Percentiles rank a stretch among this genome's conserved stretches.
These are phyloP conservation scores for Lochmaea crataegi DNA, from an alignment of 2,888 invertebrate species.

Conservation along the genomic window DNA sequence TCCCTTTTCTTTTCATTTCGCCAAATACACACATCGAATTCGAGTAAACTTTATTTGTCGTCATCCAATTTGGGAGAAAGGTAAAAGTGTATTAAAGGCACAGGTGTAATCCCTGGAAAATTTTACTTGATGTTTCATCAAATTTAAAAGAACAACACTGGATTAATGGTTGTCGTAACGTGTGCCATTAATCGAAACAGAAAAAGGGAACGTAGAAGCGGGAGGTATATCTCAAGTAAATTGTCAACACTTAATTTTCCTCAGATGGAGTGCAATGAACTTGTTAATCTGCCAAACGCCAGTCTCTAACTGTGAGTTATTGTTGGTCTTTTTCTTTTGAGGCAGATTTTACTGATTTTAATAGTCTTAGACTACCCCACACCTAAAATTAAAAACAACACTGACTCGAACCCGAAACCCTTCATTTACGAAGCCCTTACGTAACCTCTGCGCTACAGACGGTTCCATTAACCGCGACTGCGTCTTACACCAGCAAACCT, in stretches of 20 bases:
- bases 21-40: slow-evolving; percentile 60
- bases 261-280: not conserved
- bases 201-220: not conserved
- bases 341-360: not conserved
- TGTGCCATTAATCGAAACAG: slow-evolving; percentile 12
- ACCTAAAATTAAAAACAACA: no score
- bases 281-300: not conserved
- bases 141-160: slow-evolving; percentile 43
- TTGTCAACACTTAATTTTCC: not conserved
- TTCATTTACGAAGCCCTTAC: no score
- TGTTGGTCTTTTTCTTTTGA: not conserved
- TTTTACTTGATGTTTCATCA: slow-evolving; percentile 53
- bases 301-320: not conserved
- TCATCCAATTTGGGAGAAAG: slow-evolving; percentile 47
- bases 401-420: no score
- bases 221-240: not conserved
- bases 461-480: no score
- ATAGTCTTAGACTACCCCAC: not conserved
- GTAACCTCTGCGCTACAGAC: no score
- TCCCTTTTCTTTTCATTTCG: slow-evolving; percentile 55
- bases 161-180: slow-evolving; percentile 40
- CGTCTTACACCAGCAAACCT: no score
- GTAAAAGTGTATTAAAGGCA: slow-evolving; percentile 54
- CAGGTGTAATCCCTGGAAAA: slow-evolving; percentile 58
- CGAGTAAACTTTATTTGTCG: slow-evolving; percentile 59